Evolutionary conservation across 2,888 invertebrate species (phyloP), one percentile per base, ranked within the genome.

Genomic region (Agrotis ipsilon): DNA sequence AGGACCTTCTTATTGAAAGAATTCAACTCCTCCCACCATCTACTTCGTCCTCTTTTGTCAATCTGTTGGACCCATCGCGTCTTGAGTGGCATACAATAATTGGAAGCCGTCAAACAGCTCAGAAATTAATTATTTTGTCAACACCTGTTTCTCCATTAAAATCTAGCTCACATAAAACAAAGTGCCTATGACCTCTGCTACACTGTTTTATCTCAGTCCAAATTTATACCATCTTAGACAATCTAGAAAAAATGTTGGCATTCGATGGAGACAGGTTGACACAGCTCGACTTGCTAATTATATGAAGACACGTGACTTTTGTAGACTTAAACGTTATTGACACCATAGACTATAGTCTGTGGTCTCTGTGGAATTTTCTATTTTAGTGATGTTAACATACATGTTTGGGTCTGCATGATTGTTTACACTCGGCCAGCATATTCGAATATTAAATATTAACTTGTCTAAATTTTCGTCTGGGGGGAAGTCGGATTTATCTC

Each of bases 241-340:
- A 74, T 55, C 73, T 82, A 76, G 69, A 77, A 80, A 80, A 81
- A 80, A 73, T 66, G 32, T 76, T 80, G 79, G 74, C 82, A 82
- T 72, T 63, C 46, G n/a, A 78, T 69, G 62, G 67, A 75, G 73
- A 67, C 76, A 78, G 73, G 83, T 79, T 80, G 83, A 75, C 84
- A 78, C 72, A 68, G 61, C 73, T 63, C 62, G 71, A 81, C 75
- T 86, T 88, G 89, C 87, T 91, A 91, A 92, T 91, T 90, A 86
- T 87, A 87, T 75, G 83, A 83, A 86, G 87, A 88, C 87, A 87
- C 82, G 88, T 80, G 78, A 72, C 68, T 78, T 76, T 77, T 60
- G 39, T 80, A 67, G 73, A 80, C 73, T 54, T 85, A 81, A 86
- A 86, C 85, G 87, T 89, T 89, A 89, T 87, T 90, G 88, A 89